These are phyloP conservation scores for Planiliza haematocheilus DNA, from an alignment of 2,113 vertebrate genomes.

Conservation along the genomic window DNA sequence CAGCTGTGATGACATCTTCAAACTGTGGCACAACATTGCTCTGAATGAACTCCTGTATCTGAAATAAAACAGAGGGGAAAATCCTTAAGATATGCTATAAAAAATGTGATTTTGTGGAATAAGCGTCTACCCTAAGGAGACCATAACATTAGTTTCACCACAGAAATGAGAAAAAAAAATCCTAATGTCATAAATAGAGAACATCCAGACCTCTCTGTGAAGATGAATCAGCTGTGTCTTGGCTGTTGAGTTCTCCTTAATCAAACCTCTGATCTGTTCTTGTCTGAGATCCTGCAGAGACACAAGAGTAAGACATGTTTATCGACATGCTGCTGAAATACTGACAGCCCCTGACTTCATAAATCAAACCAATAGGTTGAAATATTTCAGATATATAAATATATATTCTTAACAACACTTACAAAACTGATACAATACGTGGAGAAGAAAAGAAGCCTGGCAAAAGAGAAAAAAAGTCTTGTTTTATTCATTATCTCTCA, in stretches of 20 bases:
- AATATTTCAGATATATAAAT: not conserved
- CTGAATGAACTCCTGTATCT: slow-evolving; percentile 78
- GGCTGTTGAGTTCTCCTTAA: slow-evolving; percentile 81
- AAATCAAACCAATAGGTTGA: too few relatives aligned
- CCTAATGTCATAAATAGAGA: not conserved
- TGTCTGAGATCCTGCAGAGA: slow-evolving; percentile 80
- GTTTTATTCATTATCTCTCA: slow-evolving; percentile 48
- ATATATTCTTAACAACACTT: not conserved
- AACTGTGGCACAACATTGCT: slow-evolving; percentile 71
- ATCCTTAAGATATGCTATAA: not conserved
- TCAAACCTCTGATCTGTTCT: slow-evolving; percentile 82
- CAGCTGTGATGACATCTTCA: slow-evolving; percentile 54
- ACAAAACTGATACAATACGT: not conserved
- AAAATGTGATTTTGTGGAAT: not conserved
- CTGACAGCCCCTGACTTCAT: too few relatives aligned
- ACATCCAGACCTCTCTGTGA: slow-evolving; percentile 78
- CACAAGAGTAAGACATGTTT: slow-evolving; percentile 9
- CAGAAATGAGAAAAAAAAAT: not conserved
- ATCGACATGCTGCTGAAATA: not conserved
- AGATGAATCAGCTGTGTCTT: slow-evolving; percentile 77
- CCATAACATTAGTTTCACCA: slow-evolving; percentile 2
- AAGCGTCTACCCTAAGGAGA: not conserved
- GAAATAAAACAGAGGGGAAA: slow-evolving; percentile 8
- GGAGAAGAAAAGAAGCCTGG: not conserved
- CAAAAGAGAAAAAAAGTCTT: not conserved